These are phyloP conservation scores for Papilio helenus DNA, from an alignment of 1,140 invertebrate genomes.

Conservation along the genomic window DNA sequence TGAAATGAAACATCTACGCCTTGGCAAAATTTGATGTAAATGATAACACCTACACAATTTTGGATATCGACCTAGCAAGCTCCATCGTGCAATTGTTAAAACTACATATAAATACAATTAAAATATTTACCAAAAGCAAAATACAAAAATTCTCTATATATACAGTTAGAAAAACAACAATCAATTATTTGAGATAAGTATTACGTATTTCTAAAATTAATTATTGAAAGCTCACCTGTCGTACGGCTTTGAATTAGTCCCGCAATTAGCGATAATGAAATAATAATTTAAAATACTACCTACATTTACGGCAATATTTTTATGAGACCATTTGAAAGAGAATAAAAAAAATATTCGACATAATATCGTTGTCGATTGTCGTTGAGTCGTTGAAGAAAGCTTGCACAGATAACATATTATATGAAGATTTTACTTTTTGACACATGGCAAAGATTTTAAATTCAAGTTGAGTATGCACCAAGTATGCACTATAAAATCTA, in stretches of 20 bases:
- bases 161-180: conserved; percentile 55
- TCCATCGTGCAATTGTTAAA: not conserved
- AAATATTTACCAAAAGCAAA: conserved; percentile 41
- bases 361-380: conserved; percentile 52
- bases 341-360: conserved; percentile 59
- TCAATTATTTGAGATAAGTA: conserved; percentile 10
- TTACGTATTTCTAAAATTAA: conserved; percentile 9
- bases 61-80: conserved; percentile 46
- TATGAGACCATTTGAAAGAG: conserved; percentile 52
- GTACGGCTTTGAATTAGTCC: conserved; percentile 20
- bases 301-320: conserved; percentile 58
- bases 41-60: conserved; percentile 61
- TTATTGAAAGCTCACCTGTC: conserved; percentile 41
- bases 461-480: too few species aligned
- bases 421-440: not conserved
- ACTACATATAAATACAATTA: conserved; percentile 36
- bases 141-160: conserved; percentile 43
- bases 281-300: conserved; percentile 44
- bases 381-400: conserved; percentile 30
- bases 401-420: conserved; percentile 47
- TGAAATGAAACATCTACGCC: not conserved
- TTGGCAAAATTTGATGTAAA: conserved; percentile 42
- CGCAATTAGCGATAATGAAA: conserved; percentile 23
- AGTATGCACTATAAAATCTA: too few species aligned
- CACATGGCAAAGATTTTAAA: not conserved